Evolutionary conservation across 1,140 invertebrate genomes (phyloP).

Genomic region (Diachasmimorpha longicaudata): DNA sequence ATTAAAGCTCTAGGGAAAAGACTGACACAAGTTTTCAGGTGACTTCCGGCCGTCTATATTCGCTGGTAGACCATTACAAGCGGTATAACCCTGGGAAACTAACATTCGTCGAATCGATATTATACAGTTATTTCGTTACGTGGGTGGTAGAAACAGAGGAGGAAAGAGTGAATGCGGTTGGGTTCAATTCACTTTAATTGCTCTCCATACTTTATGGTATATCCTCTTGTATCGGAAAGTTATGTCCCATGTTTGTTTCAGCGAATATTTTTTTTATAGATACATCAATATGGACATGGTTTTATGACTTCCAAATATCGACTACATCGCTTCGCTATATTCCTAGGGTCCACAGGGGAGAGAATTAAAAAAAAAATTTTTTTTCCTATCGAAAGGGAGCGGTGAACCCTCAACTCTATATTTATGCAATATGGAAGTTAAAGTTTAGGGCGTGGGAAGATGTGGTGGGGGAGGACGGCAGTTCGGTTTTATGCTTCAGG

Average conservation of each 20-base stretch:
- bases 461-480: neutral
- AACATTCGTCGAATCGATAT: neutral
- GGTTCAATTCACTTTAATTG: slow-evolving; percentile 25
- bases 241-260: neutral
- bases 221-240: neutral
- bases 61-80: neutral
- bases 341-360: neutral
- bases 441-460: neutral
- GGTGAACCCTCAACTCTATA: neutral
- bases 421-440: neutral
- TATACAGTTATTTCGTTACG: slow-evolving; percentile 1
- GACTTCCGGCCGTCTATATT: neutral
- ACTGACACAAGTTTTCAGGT: neutral
- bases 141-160: neutral
- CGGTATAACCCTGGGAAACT: neutral
- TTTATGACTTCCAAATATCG: neutral
- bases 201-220: slow-evolving; percentile 14
- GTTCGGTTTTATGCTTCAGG: neutral
- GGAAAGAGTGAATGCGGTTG: neutral
- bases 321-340: neutral
- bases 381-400: neutral
- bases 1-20: neutral
- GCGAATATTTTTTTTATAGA: neutral
- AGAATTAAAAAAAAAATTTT: too few relatives aligned
- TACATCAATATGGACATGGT: neutral